Conservation (phyloP, 2,113 vertebrate species). For the Pteronura brasiliensis region DNA sequence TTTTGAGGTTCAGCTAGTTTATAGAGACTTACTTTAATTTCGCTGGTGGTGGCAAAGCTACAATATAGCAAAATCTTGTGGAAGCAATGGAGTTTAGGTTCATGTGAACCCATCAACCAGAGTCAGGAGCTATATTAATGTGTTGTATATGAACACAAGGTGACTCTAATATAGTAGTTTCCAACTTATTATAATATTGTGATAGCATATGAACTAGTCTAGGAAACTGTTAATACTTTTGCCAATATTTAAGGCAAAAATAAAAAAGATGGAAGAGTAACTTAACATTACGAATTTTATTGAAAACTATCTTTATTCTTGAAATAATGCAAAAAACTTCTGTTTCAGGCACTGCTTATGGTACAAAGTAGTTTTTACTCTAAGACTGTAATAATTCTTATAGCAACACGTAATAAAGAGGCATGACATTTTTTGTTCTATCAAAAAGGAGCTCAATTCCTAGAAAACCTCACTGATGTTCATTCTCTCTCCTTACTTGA, state of each 20-base stretch:
- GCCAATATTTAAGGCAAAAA: background rate
- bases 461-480: background rate
- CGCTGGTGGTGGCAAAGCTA: background rate
- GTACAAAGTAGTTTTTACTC: background rate
- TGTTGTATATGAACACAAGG: background rate
- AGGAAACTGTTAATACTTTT: background rate
- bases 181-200: background rate
- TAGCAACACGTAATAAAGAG: background rate
- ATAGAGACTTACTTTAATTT: background rate
- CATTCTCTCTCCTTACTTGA: background rate
- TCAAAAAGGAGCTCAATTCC: background rate
- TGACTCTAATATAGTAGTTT: background rate
- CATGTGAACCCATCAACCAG: background rate
- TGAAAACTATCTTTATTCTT: conserved; percentile 2
- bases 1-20: background rate
- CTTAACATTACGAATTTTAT: background rate
- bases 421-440: background rate
- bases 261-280: background rate
- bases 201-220: background rate
- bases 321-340: background rate
- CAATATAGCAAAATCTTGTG: background rate
- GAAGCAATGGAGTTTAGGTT: background rate
- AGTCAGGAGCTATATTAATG: background rate
- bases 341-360: background rate
- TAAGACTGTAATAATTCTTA: background rate